Evolutionary conservation across 2,797 vertebrate species (phyloP), one percentile per base, ranked within the genome.

Genomic region (Philypnodon macrostomus): DNA sequence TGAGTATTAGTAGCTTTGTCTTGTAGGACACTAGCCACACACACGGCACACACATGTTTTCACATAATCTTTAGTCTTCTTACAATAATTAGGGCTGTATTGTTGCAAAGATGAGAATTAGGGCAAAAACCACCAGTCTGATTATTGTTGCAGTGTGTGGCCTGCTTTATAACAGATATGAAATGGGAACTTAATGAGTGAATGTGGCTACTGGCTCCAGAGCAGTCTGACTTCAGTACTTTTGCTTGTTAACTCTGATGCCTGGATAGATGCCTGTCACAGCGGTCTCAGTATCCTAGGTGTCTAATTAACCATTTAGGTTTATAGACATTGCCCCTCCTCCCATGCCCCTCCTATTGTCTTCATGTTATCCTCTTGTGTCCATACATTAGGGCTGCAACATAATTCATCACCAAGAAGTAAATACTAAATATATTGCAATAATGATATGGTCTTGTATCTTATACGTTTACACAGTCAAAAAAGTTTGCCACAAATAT

Each of bases 261-360:
- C 84, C 86, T 84, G 87, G 44, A 46, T 75, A 84, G 90, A 90
- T 85, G 87, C 89, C 85, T 87, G 88, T 86, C 89, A 87, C 89
- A 84, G 82, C 84, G 70, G 80, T 88, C 86, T 88, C 83, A 64
- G 87, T 92, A 89, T 93, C 91, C 90, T 90, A 79, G 84, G 90
- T 88, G 87, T 88, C 74, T 77, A 67, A 76, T 76, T 76, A 75
- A 86, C 87, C 59, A 83, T 87, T 90, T 90, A 89, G 53, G 62
- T 89, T 89, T 64, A 54, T 58, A 64, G 44, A 42, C 51, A 6
- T 30, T 12, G 17, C n/a, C 7, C 23, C 7, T 34, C 31, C 57
- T 39, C 34, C 13, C n/a, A 21, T 15, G 29, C 23, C 33, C 53
- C 49, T 35, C 45, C 27, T 18, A n/a, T n/a, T 15, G 9, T 38